Evolutionary conservation across 2,797 vertebrate genomes (phyloP).

Genomic region (Pitangus sulphuratus): DNA sequence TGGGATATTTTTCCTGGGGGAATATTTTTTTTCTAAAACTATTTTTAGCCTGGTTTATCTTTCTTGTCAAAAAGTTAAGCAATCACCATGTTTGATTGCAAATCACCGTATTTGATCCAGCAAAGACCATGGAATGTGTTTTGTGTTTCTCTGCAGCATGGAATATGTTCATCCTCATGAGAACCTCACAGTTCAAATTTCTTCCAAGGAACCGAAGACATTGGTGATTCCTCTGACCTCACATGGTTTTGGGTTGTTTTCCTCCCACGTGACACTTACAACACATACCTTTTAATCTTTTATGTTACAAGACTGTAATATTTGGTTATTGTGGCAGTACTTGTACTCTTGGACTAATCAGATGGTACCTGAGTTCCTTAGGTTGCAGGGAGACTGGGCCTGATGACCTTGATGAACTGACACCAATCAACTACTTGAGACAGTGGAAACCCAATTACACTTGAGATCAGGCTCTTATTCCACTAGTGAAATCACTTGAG

Average conservation of each 20-base stretch:
- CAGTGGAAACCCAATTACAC: neutral
- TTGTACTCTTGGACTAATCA: neutral
- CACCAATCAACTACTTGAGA: neutral
- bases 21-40: neutral
- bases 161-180: fast-evolving
- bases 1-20: neutral
- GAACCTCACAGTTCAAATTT: neutral
- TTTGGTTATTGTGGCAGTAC: neutral
- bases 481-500: neutral
- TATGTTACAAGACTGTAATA: neutral
- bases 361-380: neutral
- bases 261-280: neutral
- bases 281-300: neutral
- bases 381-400: neutral
- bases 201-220: neutral
- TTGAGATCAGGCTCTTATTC: neutral
- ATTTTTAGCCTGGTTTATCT: neutral
- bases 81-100: neutral
- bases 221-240: neutral
- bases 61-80: neutral
- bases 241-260: neutral
- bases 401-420: neutral
- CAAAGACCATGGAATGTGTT: neutral
- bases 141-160: neutral
- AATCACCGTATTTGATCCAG: neutral